phyloP scores from a whole-genome alignment of 2,888 invertebrate genomes.

The Nemapogon koenigi region DNA sequence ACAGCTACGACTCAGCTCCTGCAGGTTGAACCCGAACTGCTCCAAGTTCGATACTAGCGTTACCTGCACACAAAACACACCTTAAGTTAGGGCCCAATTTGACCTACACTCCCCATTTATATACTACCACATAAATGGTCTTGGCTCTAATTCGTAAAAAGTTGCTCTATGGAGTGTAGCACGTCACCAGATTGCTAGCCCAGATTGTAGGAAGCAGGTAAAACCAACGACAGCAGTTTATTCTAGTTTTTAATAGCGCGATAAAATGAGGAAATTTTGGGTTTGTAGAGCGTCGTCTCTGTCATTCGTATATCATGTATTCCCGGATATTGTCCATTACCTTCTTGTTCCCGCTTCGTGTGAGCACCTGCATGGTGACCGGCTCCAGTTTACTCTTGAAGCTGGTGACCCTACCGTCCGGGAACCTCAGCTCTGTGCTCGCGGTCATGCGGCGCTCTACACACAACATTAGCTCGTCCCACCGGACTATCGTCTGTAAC shows the following conservation, averaged over 20 bases:
- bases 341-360: constrained; percentile 88
- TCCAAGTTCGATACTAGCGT: constrained; percentile 91
- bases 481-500: constrained; percentile 33
- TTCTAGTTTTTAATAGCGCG: neutral
- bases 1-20: constrained; percentile 80
- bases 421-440: constrained; percentile 68
- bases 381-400: constrained; percentile 76
- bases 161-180: too few species aligned
- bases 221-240: too few species aligned
- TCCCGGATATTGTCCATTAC: too few species aligned
- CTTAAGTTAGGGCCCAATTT: too few species aligned
- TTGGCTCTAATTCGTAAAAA: too few species aligned
- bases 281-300: neutral
- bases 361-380: constrained; percentile 77
- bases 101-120: too few species aligned
- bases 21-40: constrained; percentile 80
- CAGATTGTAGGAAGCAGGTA: too few species aligned
- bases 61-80: constrained; percentile 64
- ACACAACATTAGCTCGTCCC: constrained; percentile 74
- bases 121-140: too few species aligned
- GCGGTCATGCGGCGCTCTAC: constrained; percentile 75
- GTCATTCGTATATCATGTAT: too few species aligned
- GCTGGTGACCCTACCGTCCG: constrained; percentile 48
- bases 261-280: neutral
- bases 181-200: too few species aligned